Evolutionary conservation across 2,888 invertebrate genomes (phyloP).

Genomic region (Zygothrica quintamaculata): DNA sequence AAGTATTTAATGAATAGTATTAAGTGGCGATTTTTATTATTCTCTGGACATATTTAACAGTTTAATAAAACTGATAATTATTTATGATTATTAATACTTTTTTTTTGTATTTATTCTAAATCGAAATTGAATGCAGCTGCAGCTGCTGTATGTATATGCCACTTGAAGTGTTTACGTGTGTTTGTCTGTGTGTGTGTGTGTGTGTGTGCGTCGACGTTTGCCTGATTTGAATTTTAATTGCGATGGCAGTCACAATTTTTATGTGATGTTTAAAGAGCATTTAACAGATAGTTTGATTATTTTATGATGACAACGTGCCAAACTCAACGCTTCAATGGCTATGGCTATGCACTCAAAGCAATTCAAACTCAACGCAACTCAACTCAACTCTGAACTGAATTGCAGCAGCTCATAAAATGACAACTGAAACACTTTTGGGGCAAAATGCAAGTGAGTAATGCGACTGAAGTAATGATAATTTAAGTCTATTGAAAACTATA

Average conservation of each 20-base stretch:
- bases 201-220: constrained; percentile 23
- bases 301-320: constrained; percentile 73
- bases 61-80: constrained; percentile 29
- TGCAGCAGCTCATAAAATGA: not conserved
- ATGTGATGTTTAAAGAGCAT: constrained; percentile 64
- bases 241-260: constrained; percentile 19
- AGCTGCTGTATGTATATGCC: constrained; percentile 35
- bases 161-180: too few relatives aligned
- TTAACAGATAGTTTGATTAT: constrained; percentile 68
- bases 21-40: constrained; percentile 20
- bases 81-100: constrained; percentile 17
- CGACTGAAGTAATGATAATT: not conserved
- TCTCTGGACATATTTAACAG: constrained; percentile 2
- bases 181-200: too few relatives aligned
- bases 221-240: constrained; percentile 69
- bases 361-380: too few relatives aligned
- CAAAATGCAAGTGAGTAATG: not conserved
- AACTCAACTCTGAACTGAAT: too few relatives aligned
- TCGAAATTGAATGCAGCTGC: constrained; percentile 23
- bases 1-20: not conserved
- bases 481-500: not conserved
- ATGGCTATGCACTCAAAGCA: constrained; percentile 1
- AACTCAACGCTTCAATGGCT: constrained; percentile 25
- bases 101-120: constrained; percentile 13
- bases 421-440: not conserved